These are phyloP conservation scores for Calameuta idolon DNA, from an alignment of 2,888 invertebrate genomes.

Conservation along the genomic window DNA sequence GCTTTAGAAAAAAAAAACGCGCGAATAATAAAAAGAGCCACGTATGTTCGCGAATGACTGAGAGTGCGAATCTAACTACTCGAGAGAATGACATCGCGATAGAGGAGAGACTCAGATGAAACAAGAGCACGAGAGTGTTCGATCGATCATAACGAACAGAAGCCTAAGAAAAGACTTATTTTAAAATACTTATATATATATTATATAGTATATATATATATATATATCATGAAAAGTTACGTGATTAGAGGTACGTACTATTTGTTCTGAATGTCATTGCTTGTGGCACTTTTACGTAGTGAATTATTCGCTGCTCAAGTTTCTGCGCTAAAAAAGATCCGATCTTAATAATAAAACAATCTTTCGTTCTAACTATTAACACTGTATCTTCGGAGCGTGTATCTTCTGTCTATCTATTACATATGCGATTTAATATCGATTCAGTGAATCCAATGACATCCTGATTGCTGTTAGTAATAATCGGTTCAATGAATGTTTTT, in stretches of 20 bases:
- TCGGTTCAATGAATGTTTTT: background rate
- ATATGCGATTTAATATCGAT: background rate
- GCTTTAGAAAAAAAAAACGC: background rate
- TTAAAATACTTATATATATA: constrained; percentile 24
- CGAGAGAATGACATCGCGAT: background rate
- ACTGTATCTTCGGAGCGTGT: background rate
- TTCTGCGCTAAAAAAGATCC: background rate
- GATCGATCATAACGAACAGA: constrained; percentile 29
- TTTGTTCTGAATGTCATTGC: constrained; percentile 5
- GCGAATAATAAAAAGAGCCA: constrained; percentile 25
- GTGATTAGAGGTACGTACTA: background rate
- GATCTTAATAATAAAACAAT: background rate
- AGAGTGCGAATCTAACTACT: background rate
- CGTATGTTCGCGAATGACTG: background rate
- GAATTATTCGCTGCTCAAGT: background rate
- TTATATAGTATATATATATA: background rate
- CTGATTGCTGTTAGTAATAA: background rate
- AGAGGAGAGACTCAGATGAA: background rate
- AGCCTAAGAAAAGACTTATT: constrained; percentile 51
- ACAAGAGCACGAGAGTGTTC: background rate
- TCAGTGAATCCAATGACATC: background rate
- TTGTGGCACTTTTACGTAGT: background rate
- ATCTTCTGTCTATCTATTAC: background rate
- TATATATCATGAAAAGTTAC: background rate
- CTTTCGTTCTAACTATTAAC: background rate